These are phyloP conservation scores for Heteronetta atricapilla DNA, from an alignment of 2,113 vertebrate species.

Conservation along the genomic window DNA sequence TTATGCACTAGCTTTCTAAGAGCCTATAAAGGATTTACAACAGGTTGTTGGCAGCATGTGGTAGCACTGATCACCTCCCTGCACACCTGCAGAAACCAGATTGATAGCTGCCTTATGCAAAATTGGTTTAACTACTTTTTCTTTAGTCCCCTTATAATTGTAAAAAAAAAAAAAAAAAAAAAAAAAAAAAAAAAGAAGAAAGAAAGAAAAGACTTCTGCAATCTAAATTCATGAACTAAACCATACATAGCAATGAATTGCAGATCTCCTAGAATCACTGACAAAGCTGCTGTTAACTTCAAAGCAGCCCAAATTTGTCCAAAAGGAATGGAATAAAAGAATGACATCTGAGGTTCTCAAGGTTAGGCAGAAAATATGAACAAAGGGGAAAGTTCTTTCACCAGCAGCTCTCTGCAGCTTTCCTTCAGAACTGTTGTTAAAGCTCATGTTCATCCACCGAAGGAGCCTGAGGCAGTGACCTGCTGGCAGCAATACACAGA, in stretches of 20 bases:
- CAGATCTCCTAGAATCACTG: background rate
- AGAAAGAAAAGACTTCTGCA: background rate
- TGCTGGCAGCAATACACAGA: background rate
- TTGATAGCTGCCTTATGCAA: background rate
- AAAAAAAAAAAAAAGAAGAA: background rate
- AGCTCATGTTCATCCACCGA: background rate
- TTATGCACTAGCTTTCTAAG: background rate
- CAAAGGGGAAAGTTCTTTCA: background rate
- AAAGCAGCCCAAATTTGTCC: background rate
- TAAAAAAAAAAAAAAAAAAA: background rate
- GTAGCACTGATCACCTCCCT: background rate
- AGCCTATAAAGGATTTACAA: background rate
- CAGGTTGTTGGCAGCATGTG: background rate
- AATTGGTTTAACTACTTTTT: background rate
- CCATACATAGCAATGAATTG: background rate
- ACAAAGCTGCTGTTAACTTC: background rate
- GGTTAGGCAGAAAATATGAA: background rate
- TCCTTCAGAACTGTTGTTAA: accelerated
- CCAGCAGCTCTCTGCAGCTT: background rate
- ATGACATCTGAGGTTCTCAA: background rate
- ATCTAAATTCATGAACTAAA: background rate
- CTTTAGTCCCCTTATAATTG: background rate
- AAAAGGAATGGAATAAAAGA: background rate
- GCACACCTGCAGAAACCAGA: background rate
- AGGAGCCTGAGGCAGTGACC: background rate